phyloP scores from a whole-genome alignment of 2,888 invertebrate species.

The Tenthredo livida region DNA sequence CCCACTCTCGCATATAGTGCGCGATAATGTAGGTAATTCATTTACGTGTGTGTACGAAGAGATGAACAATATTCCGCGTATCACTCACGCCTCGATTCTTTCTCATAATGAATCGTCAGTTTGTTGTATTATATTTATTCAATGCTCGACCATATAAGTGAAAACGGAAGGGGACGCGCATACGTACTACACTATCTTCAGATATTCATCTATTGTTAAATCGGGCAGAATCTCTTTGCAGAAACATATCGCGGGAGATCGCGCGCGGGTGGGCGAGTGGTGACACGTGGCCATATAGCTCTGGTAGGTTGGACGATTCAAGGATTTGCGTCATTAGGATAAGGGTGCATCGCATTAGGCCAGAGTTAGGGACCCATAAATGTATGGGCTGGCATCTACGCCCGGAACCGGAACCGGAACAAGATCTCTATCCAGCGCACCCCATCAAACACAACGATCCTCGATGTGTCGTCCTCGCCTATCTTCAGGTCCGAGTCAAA shows the following conservation, averaged over 20 bases:
- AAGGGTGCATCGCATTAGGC: slow-evolving; percentile 49
- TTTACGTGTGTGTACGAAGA: not conserved
- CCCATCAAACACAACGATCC: slow-evolving; percentile 46
- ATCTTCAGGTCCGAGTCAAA: slow-evolving; percentile 38
- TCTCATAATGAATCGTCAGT: not conserved
- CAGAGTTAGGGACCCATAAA: slow-evolving; percentile 31
- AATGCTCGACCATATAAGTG: slow-evolving; percentile 25
- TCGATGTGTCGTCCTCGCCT: slow-evolving; percentile 38
- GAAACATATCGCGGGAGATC: slow-evolving; percentile 1
- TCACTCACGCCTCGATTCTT: slow-evolving; percentile 41
- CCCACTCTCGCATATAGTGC: not conserved
- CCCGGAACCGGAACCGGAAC: slow-evolving; percentile 50
- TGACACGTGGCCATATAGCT: slow-evolving; percentile 39
- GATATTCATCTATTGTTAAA: slow-evolving; percentile 45
- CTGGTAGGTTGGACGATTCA: not conserved
- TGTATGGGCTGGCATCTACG: slow-evolving; percentile 10
- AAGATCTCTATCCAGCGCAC: slow-evolving; percentile 47
- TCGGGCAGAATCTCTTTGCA: slow-evolving; percentile 48
- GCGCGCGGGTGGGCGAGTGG: slow-evolving; percentile 14
- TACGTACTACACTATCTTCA: not conserved
- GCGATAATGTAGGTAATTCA: not conserved
- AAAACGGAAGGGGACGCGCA: slow-evolving; percentile 37
- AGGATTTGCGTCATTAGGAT: slow-evolving; percentile 48
- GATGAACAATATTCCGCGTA: not conserved
- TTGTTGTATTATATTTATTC: slow-evolving; percentile 19